Base-by-base conservation (phyloP, 2,113 vertebrate species). In the Probosciger aterrimus region DNA sequence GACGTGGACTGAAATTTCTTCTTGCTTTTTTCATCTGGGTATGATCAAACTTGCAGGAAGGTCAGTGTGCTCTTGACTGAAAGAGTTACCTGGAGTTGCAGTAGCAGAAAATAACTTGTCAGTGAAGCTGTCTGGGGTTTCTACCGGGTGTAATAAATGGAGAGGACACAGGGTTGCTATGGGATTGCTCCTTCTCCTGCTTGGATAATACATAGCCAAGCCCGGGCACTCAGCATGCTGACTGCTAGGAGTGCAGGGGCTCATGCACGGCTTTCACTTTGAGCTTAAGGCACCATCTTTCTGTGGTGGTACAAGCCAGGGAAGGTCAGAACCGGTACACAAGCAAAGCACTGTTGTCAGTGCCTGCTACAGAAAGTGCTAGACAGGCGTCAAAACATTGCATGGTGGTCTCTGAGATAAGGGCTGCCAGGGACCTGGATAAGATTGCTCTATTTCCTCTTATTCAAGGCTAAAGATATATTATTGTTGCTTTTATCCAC, bases 221-320 rank as follows among this genome's bases (percentile, higher is more conserved):
- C 24, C 43, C 0, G 2, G 23, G 19, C 7, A 49, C 27, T 27
- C 35, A 16, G 22, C 25, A 7, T 10, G 16, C 60, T 82, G 46
- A 35, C 19, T 0, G 8, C 47, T 52, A 5, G 22, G 59, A 31
- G 11, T 0, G 1, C 0, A 0, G 14, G 1, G 14, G 6, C 5
- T 39, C 30, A 31, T 13, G 25, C 1, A 4, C 65, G 63, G 5
- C 5, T 83, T 80, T 57, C 5, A 1, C 62, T 90, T 63, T 77
- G 10, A 52, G 12, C 44, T 35, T 59, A 59, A 24, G n/a, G 30
- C 18, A 7, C 8, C 70, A 2, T 65, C 22, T 57, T 69, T 69
- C 44, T 5, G 3, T 0, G 6, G 41, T 59, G n/a, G 50, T 8
- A 57, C 0, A 1, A 44, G 8, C 12, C 49, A 68, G 27, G 35